phyloP scores from a whole-genome alignment of 2,113 vertebrate species.

The Spermophilus dauricus region DNA sequence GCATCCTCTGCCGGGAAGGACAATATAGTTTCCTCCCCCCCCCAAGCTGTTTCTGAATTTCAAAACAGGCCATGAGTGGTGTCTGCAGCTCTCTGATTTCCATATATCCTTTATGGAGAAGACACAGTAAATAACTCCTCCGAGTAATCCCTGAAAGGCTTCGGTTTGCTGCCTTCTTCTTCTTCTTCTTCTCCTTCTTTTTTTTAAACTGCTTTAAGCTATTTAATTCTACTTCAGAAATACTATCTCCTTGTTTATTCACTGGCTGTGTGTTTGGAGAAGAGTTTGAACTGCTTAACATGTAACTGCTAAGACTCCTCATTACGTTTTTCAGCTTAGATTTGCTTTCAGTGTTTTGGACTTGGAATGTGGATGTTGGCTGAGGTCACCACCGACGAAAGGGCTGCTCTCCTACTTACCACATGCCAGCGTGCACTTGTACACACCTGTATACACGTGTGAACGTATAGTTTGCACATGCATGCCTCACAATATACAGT shows the following conservation, averaged over 20 bases:
- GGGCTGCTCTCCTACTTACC: slow-evolving; percentile 19
- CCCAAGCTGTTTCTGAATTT: slow-evolving; percentile 95
- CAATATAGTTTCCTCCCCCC: slow-evolving; percentile 94
- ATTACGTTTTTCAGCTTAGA: slow-evolving; percentile 78
- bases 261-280: slow-evolving; percentile 89
- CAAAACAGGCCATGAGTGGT: slow-evolving; percentile 97
- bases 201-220: slow-evolving; percentile 96
- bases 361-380: slow-evolving; percentile 76
- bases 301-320: slow-evolving; percentile 89
- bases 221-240: slow-evolving; percentile 98
- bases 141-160: slow-evolving; percentile 98
- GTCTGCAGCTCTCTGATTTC: slow-evolving; percentile 98
- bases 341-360: slow-evolving; percentile 83
- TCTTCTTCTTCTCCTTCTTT: slow-evolving; percentile 7
- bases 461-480: background rate
- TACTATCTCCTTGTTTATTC: slow-evolving; percentile 95
- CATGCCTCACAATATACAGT: background rate
- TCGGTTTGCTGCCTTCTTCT: slow-evolving; percentile 87
- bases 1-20: slow-evolving; percentile 97
- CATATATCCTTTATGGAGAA: slow-evolving; percentile 97
- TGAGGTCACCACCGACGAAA: slow-evolving; percentile 59
- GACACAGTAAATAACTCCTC: slow-evolving; percentile 98
- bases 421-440: background rate
- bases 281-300: slow-evolving; percentile 90
- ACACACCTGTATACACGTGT: background rate